Evolutionary conservation across 2,888 invertebrate species (phyloP).

Genomic region (Agrochola macilenta): DNA sequence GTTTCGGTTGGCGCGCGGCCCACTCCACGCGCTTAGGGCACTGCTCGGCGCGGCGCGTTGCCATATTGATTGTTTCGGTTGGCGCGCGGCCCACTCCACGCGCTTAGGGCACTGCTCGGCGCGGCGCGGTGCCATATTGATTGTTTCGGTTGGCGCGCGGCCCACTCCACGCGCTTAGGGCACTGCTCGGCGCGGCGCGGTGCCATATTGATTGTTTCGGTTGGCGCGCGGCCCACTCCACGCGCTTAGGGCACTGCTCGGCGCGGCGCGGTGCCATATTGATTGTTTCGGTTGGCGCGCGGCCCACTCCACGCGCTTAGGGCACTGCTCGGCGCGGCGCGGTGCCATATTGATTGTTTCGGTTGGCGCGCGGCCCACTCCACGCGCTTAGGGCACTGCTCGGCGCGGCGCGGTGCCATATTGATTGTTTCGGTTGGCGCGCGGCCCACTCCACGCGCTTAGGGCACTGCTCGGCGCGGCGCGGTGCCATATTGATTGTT

Average conservation of each 20-base stretch:
- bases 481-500: slow-evolving; percentile 56
- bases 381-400: slow-evolving; percentile 1
- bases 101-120: background rate
- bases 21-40: slow-evolving; percentile 20
- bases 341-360: slow-evolving; percentile 56
- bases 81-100: slow-evolving; percentile 52
- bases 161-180: slow-evolving; percentile 30
- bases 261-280: slow-evolving; percentile 38
- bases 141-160: slow-evolving; percentile 57
- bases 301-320: slow-evolving; percentile 36
- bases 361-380: slow-evolving; percentile 55
- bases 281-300: slow-evolving; percentile 59
- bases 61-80: slow-evolving; percentile 60
- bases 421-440: slow-evolving; percentile 61
- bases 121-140: slow-evolving; percentile 49
- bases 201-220: slow-evolving; percentile 58
- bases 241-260: background rate
- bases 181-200: slow-evolving; percentile 1
- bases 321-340: slow-evolving; percentile 3
- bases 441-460: slow-evolving; percentile 46
- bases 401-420: slow-evolving; percentile 30
- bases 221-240: slow-evolving; percentile 55
- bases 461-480: no score
- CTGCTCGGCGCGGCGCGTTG: background rate
- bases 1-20: slow-evolving; percentile 53